phyloP scores from a whole-genome alignment of 1,140 invertebrate genomes.

The Elysia chlorotica region DNA sequence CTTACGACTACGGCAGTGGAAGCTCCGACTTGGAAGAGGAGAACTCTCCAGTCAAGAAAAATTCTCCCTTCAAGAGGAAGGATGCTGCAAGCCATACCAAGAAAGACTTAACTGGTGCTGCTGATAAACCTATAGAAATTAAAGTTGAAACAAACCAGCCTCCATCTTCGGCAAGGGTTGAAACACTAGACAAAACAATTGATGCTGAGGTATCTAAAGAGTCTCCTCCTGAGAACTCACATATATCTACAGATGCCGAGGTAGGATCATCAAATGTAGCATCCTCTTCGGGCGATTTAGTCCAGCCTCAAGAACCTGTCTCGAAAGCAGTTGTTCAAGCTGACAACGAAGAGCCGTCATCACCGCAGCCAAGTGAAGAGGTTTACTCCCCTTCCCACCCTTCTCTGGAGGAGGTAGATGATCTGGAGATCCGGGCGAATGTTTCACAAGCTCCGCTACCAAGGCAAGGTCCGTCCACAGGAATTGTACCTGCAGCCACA shows the following conservation, averaged over 20 bases:
- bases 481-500: too few species aligned
- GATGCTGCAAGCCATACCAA: too few species aligned
- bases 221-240: too few species aligned
- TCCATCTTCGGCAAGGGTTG: too few species aligned
- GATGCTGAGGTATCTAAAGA: too few species aligned
- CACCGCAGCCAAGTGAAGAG: neutral
- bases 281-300: neutral
- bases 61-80: too few species aligned
- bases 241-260: neutral
- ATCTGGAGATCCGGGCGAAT: neutral
- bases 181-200: too few species aligned
- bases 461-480: too few species aligned
- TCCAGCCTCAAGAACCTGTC: neutral
- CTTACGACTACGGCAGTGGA: conserved; percentile 12
- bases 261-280: neutral
- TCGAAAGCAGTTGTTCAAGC: neutral
- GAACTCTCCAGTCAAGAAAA: too few species aligned
- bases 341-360: neutral
- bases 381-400: conserved; percentile 18
- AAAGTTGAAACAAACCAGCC: too few species aligned
- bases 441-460: neutral
- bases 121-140: too few species aligned
- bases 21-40: conserved; percentile 14
- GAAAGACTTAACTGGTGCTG: too few species aligned
- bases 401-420: conserved; percentile 14